Conservation (phyloP, 1,140 invertebrate species). For the Pseudomyrmex cubaensis region DNA sequence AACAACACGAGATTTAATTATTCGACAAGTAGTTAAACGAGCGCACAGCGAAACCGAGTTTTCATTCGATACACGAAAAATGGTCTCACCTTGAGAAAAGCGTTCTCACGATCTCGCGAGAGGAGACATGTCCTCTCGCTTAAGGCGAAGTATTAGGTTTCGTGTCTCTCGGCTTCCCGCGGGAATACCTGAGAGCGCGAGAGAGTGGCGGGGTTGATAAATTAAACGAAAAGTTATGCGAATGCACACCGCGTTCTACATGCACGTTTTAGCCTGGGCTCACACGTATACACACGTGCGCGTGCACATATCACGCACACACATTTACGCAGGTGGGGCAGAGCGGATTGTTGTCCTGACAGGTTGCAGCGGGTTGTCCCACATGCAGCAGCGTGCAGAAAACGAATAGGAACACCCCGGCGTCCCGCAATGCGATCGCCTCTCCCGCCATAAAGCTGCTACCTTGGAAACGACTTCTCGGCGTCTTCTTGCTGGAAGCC, state of each 20-base stretch:
- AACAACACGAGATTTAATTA: background rate
- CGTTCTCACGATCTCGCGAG: slow-evolving; percentile 62
- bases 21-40: background rate
- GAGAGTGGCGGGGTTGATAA: slow-evolving; percentile 51
- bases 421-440: slow-evolving; percentile 56
- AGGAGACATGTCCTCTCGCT: slow-evolving; percentile 27
- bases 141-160: slow-evolving; percentile 61
- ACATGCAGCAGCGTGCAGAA: slow-evolving; percentile 65
- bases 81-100: slow-evolving; percentile 1
- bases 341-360: slow-evolving; percentile 72
- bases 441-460: slow-evolving; percentile 67
- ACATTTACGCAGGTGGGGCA: slow-evolving; percentile 50
- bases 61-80: background rate
- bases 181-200: slow-evolving; percentile 27
- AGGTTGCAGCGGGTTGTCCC: slow-evolving; percentile 73
- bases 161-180: slow-evolving; percentile 44
- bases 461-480: slow-evolving; percentile 58
- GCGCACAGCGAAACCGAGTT: background rate
- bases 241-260: slow-evolving; percentile 16
- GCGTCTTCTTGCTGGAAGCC: slow-evolving; percentile 24
- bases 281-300: background rate
- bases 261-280: background rate
- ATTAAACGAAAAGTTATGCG: slow-evolving; percentile 65
- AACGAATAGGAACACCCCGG: slow-evolving; percentile 71
- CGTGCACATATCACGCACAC: background rate